Base-by-base conservation (phyloP, 37 sponge, comb jelly and placozoan genomes). In the Geodia barretti region DNA sequence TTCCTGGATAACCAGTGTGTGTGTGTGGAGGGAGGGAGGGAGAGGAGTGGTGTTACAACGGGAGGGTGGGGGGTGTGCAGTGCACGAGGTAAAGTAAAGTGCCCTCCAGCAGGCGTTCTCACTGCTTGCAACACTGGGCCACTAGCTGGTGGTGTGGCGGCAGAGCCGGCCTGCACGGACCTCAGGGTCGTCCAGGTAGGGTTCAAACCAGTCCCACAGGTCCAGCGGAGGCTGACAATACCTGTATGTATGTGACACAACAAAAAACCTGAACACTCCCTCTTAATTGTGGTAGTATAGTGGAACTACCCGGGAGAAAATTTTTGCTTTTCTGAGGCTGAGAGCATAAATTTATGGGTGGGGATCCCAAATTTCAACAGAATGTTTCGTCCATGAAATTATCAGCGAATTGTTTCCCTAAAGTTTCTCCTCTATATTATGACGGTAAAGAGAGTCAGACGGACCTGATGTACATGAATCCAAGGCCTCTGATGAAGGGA, bases 391-490 rank as follows among this genome's bases (percentile, higher is more conserved):
- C n/a, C n/a, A n/a, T n/a, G n/a, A n/a, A n/a, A n/a, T n/a, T n/a
- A n/a, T n/a, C n/a, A n/a, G n/a, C n/a, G n/a, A n/a, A n/a, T n/a
- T n/a, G n/a, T n/a, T n/a, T n/a, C n/a, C n/a, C n/a, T n/a, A n/a
- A n/a, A n/a, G n/a, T n/a, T n/a, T n/a, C n/a, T n/a, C n/a, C n/a
- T n/a, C n/a, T n/a, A n/a, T n/a, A n/a, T n/a, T n/a, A n/a, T n/a
- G n/a, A n/a, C n/a, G n/a, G n/a, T n/a, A n/a, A n/a, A n/a, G n/a
- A n/a, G n/a, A n/a, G 4, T 19, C 31, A 1, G 7, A 83, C 94
- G 36, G 60, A 98, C 99, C 99, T 87, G 79, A 98, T 85, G 79
- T 97, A 98, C 79, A 98, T 85, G 80, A 98, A 97, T 29, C 95
- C 99, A 26, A 98, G 61, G 4, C 91, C 99, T 40, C 99, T 84